Conservation (phyloP, 2,888 invertebrate species). For the Trachelus tabidus region DNA sequence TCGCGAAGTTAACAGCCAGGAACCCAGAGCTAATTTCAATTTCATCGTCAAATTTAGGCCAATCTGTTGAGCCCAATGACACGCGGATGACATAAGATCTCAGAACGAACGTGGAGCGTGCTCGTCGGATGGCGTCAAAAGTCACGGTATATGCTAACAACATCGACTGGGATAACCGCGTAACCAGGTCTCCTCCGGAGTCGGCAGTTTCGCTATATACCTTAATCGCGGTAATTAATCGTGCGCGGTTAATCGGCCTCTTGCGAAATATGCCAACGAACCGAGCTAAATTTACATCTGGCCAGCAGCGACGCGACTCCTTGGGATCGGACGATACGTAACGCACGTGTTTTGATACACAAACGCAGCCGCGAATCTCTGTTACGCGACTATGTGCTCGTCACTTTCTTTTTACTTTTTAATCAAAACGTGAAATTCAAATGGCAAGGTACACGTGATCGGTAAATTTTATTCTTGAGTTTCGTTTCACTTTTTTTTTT, state of each 20-base stretch:
- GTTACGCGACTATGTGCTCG: neutral
- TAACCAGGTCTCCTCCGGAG: neutral
- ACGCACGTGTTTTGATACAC: neutral
- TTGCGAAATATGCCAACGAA: neutral
- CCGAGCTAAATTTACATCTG: neutral
- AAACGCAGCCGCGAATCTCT: neutral
- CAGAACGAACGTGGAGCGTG: neutral
- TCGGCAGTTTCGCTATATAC: too few species aligned
- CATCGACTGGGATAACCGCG: neutral
- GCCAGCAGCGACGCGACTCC: neutral
- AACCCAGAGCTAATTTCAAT: neutral
- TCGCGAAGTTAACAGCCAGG: neutral
- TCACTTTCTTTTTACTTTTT: neutral
- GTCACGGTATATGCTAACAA: neutral
- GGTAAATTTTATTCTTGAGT: neutral
- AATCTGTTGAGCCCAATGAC: neutral
- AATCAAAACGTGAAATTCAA: neutral
- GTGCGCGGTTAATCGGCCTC: too few species aligned
- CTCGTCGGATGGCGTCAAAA: neutral
- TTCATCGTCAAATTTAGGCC: neutral
- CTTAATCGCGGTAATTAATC: too few species aligned
- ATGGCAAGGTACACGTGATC: neutral
- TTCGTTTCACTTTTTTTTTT: neutral
- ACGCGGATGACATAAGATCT: neutral
- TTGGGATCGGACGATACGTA: neutral